Evolutionary conservation across 2,797 vertebrate genomes (phyloP), one percentile per base, ranked within the genome.

Genomic region (Yasuhikotakia modesta): DNA sequence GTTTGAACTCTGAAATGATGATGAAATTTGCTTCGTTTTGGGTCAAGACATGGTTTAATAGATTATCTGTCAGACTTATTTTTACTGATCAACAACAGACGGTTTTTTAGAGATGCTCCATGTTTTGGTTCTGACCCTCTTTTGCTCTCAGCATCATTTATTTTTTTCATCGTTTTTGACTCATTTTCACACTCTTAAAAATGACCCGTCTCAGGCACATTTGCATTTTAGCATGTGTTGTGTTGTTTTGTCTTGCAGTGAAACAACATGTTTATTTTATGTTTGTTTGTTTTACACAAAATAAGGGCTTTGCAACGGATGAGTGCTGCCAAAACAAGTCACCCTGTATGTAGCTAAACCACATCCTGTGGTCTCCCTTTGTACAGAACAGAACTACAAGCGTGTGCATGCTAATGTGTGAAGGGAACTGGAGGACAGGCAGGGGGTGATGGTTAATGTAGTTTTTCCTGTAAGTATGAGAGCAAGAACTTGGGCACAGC

Each of bases 301-400:
- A 89, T 84, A 92, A 92, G 92, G 92, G 92, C 92, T 92, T 89
- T 90, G 82, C n/a, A 86, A 88, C 16, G 85, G 87, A 89, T 88
- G 84, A 90, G 90, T 90, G 88, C 90, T 90, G 90, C 89, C 90
- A 91, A 90, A 90, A 39, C 76, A 70, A 89, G 87, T 86, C 73
- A 85, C 91, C 87, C 88, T 89, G 87, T 70, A 91, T 90, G 90
- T 91, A 91, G 91, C 92, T 89, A 83, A 84, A 82, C 90, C 89
- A 87, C 84, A 21, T 83, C 32, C 81, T 83, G 89, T 88, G 87
- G 82, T 78, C 79, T 79, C 78, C 80, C 79, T 84, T 85, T 91
- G 89, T 91, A 89, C 88, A 90, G 87, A 90, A 88, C 89, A 88
- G 88, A 91, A 87, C 89, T 87, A 79, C 70, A 76, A 30, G 58